Conservation (phyloP, 2,797 vertebrate genomes). For the Poecilia picta region DNA sequence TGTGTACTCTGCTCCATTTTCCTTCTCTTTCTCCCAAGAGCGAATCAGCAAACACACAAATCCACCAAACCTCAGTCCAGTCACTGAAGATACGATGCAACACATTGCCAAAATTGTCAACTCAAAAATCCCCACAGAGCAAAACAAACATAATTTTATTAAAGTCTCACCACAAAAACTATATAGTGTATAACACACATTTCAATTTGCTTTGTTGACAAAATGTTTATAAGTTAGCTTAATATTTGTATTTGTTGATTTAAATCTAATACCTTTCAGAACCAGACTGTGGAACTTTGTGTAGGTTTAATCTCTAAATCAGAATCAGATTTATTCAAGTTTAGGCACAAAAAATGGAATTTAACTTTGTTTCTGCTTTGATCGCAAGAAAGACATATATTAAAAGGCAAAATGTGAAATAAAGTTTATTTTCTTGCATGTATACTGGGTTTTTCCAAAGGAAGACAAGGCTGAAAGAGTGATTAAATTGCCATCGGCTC, state of each 20-base stretch:
- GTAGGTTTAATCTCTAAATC: background rate
- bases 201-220: background rate
- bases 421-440: too few relatives aligned
- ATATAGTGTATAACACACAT: background rate
- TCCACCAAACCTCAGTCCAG: background rate
- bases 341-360: background rate
- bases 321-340: background rate
- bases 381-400: too few relatives aligned
- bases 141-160: background rate
- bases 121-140: background rate
- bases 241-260: background rate
- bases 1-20: background rate
- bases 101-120: background rate
- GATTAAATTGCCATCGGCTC: too few relatives aligned
- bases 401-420: too few relatives aligned
- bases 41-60: background rate
- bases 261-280: background rate
- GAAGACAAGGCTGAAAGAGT: too few relatives aligned
- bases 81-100: rapidly evolving
- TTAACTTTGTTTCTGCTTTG: background rate
- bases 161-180: background rate
- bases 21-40: background rate
- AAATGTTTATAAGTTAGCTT: background rate
- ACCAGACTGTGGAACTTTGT: background rate
- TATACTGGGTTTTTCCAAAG: too few relatives aligned